These are phyloP conservation scores for Drosophila leontia DNA, from an alignment of 1,140 invertebrate genomes.

Conservation along the genomic window DNA sequence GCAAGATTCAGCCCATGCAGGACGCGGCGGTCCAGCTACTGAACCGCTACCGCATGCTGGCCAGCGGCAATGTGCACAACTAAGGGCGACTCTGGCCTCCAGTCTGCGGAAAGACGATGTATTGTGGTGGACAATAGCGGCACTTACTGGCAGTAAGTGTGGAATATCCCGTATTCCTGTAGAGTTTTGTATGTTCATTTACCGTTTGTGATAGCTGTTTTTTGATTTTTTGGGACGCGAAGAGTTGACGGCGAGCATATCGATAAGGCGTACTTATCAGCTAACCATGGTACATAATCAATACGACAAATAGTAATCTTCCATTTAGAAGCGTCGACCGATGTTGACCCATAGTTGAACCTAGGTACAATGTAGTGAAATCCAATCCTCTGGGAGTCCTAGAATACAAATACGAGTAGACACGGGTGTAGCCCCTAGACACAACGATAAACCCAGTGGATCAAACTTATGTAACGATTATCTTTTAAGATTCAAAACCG, in stretches of 20 bases:
- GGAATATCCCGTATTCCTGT: constrained; percentile 57
- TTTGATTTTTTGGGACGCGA: constrained; percentile 9
- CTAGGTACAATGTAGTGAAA: constrained; percentile 37
- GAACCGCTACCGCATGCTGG: constrained; percentile 75
- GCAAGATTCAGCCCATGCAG: constrained; percentile 67
- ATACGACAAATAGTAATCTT: constrained; percentile 67
- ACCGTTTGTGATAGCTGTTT: constrained; percentile 72
- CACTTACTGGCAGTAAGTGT: constrained; percentile 62
- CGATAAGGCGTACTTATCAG: constrained; percentile 49
- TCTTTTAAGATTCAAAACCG: neutral
- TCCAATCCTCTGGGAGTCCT: constrained; percentile 32
- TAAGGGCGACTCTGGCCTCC: constrained; percentile 25
- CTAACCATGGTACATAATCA: constrained; percentile 71
- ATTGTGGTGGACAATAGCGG: constrained; percentile 64
- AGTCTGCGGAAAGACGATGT: neutral
- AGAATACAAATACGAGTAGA: constrained; percentile 20
- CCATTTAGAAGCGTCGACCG: constrained; percentile 70
- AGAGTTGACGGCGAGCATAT: constrained; percentile 47
- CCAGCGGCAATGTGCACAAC: constrained; percentile 70
- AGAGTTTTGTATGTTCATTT: constrained; percentile 59
- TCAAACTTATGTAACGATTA: neutral
- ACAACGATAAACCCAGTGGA: constrained; percentile 48
- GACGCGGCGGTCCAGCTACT: constrained; percentile 66
- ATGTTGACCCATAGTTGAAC: constrained; percentile 54
- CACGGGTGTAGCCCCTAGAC: constrained; percentile 38